These are phyloP conservation scores for Eristalinus aeneus DNA, from an alignment of 2,888 invertebrate genomes.

Conservation along the genomic window DNA sequence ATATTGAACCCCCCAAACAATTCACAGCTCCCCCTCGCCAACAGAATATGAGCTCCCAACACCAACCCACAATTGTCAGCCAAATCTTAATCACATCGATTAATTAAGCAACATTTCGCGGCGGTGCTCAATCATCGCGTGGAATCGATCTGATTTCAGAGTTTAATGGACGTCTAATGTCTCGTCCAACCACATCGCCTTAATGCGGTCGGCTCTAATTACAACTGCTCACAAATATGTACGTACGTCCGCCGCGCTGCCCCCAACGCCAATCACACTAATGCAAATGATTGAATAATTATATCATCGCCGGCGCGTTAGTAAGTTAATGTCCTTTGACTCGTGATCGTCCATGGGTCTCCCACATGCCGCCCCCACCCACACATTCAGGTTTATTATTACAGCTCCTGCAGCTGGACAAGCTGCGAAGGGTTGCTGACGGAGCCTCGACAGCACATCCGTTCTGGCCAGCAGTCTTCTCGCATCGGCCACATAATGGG, in stretches of 20 bases:
- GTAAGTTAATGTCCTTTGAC: conserved; percentile 29
- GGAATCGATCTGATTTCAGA: too few species aligned
- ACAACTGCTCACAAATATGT: conserved; percentile 3
- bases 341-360: neutral
- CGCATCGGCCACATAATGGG: conserved; percentile 51
- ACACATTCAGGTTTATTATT: conserved; percentile 22
- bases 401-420: neutral
- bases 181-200: neutral
- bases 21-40: too few species aligned
- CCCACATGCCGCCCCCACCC: neutral
- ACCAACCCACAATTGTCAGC: too few species aligned
- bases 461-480: conserved; percentile 29
- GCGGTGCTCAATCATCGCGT: too few species aligned
- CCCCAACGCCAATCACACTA: conserved; percentile 6
- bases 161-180: conserved; percentile 7
- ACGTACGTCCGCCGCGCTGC: neutral
- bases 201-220: conserved; percentile 35
- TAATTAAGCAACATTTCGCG: too few species aligned
- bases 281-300: conserved; percentile 53
- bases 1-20: too few species aligned
- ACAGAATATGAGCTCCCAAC: too few species aligned
- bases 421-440: neutral
- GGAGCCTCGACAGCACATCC: conserved; percentile 8
- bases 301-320: conserved; percentile 19
- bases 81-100: too few species aligned